Evolutionary conservation across 2,797 vertebrate species (phyloP).

Genomic region (Capromys pilorides): DNA sequence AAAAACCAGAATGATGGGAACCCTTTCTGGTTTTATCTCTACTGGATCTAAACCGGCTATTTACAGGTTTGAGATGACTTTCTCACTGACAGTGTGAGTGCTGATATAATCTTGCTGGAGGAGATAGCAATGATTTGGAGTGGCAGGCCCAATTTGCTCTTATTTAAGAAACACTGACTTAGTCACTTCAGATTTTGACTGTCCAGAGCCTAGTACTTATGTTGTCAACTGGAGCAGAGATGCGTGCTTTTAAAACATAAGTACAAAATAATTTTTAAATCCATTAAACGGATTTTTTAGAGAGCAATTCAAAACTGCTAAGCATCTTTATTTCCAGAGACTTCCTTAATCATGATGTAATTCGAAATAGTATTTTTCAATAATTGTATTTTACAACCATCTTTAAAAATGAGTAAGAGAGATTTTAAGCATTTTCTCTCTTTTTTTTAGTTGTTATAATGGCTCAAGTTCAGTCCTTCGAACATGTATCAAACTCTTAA

Average conservation of each 20-base stretch:
- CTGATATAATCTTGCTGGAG: slow-evolving; percentile 27
- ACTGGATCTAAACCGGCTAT: background rate
- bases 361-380: slow-evolving; percentile 67
- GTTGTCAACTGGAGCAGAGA: slow-evolving; percentile 68
- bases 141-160: slow-evolving; percentile 62
- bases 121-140: slow-evolving; percentile 55
- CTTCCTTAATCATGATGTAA: slow-evolving; percentile 59
- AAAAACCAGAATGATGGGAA: background rate
- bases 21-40: background rate
- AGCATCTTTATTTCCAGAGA: slow-evolving; percentile 62
- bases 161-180: slow-evolving; percentile 66
- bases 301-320: slow-evolving; percentile 67
- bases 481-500: slow-evolving; percentile 62
- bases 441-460: slow-evolving; percentile 50
- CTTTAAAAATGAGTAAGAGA: slow-evolving; percentile 29
- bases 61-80: slow-evolving; percentile 16
- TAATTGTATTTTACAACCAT: slow-evolving; percentile 66
- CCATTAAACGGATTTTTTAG: slow-evolving; percentile 65
- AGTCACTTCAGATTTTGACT: slow-evolving; percentile 66
- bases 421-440: slow-evolving; percentile 58
- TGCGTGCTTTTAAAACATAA: slow-evolving; percentile 60
- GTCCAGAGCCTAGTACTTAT: slow-evolving; percentile 60
- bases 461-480: slow-evolving; percentile 47
- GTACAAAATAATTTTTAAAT: slow-evolving; percentile 73
- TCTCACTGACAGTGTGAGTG: background rate